Percentiles rank a stretch among this genome's conserved stretches.
Conservation (phyloP, 1,140 invertebrate genomes). For the Tribolium madens region DNA sequence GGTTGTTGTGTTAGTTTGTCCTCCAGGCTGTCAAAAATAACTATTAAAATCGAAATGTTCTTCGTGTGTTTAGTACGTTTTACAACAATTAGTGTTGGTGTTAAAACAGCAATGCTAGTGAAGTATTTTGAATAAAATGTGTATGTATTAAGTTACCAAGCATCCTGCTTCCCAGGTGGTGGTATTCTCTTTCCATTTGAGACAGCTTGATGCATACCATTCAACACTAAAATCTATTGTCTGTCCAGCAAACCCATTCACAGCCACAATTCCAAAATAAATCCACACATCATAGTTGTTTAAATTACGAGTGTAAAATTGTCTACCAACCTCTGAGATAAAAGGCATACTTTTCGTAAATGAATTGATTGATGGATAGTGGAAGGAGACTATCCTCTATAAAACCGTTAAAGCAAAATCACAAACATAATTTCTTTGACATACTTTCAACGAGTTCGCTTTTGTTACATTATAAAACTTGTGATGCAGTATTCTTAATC, state of each 20-base stretch:
- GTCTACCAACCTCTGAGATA: no score
- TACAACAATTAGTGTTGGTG: no score
- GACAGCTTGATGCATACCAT: neutral
- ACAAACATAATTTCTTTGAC: neutral
- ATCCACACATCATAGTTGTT: neutral
- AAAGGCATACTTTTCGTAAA: no score
- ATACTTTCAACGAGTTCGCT: neutral
- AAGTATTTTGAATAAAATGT: no score
- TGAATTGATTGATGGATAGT: no score
- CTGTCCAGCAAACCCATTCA: neutral
- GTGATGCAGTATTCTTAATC: neutral
- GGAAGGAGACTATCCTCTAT: neutral
- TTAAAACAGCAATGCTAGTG: no score
- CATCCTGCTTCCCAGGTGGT: neutral
- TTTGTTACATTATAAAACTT: neutral
- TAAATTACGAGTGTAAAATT: neutral
- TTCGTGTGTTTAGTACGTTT: no score
- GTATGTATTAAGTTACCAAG: neutral
- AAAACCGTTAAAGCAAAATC: no score
- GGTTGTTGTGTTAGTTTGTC: neutral
- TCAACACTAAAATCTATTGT: neutral
- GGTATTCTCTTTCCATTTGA: neutral
- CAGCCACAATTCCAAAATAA: constrained; percentile 10
- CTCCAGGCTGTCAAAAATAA: neutral
- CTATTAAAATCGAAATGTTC: no score